Percentiles rank a stretch among this genome's conserved stretches.
phyloP scores from a whole-genome alignment of 53 echinoderm and acorn worm species.

The Astropecten irregularis region DNA sequence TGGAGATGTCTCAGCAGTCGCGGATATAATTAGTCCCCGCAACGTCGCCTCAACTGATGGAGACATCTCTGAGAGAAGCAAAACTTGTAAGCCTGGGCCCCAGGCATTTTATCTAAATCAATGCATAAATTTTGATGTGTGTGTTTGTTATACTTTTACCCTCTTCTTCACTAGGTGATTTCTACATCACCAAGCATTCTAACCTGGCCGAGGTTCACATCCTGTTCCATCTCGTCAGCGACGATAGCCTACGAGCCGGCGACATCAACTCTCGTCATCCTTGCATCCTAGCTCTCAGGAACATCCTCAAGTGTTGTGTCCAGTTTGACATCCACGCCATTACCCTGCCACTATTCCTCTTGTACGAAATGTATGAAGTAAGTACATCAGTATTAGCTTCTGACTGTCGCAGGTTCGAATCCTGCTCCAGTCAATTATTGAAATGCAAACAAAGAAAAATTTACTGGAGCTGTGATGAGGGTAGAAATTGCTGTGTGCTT shows the following conservation, averaged over 20 bases:
- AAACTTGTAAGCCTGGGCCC: no score
- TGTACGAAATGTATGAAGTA: slow-evolving; percentile 99
- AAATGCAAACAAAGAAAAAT: no score
- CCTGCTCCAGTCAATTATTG: no score
- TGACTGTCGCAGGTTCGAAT: background rate
- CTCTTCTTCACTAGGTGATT: slow-evolving; percentile 97
- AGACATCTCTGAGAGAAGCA: no score
- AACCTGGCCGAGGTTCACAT: slow-evolving; percentile 92
- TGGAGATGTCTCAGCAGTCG: no score
- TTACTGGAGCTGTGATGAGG: no score
- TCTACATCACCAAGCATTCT: slow-evolving; percentile 96
- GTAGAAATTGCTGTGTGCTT: no score
- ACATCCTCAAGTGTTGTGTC: slow-evolving; percentile 89
- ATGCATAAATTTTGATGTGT: no score
- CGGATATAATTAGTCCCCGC: no score
- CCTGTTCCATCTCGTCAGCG: slow-evolving; percentile 90
- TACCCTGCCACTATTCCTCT: slow-evolving; percentile 85
- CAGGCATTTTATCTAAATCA: no score
- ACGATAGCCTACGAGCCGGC: slow-evolving; percentile 70
- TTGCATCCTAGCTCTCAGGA: slow-evolving; percentile 77
- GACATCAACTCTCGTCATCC: slow-evolving; percentile 83
- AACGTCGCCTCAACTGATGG: no score
- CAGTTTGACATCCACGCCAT: slow-evolving; percentile 90
- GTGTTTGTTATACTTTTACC: no score
- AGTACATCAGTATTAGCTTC: background rate